Conservation (phyloP, 2,797 vertebrate genomes). For the Coregonus suidteri region DNA sequence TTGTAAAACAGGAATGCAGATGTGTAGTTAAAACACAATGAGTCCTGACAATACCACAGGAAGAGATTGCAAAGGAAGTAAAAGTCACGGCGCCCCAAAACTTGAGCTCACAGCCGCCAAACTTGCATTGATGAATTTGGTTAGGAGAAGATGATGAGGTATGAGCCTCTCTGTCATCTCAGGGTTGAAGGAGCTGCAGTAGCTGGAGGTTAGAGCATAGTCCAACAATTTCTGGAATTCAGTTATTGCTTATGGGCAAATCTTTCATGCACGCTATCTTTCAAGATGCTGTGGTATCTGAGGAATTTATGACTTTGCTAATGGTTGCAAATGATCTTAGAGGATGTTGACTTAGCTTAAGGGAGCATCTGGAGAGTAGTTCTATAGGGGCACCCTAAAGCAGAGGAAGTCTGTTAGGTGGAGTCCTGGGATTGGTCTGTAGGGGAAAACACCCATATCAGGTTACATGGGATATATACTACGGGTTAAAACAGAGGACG, state of each 20-base stretch:
- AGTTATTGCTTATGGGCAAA: slow-evolving; percentile 18
- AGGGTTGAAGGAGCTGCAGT: slow-evolving; percentile 17
- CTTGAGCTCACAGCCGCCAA: background rate
- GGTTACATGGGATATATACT: no score
- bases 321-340: no score
- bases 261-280: slow-evolving; percentile 39
- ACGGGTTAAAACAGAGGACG: no score
- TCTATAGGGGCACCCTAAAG: no score
- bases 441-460: no score
- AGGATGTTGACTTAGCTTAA: no score
- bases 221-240: slow-evolving; percentile 52
- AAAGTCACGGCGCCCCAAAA: background rate
- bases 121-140: background rate
- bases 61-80: background rate
- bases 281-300: slow-evolving; percentile 8
- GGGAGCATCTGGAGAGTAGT: no score
- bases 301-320: no score
- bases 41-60: background rate
- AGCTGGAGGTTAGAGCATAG: slow-evolving; percentile 42
- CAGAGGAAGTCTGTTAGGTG: no score
- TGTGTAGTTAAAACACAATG: no score
- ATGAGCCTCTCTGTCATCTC: slow-evolving; percentile 24
- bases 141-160: slow-evolving; percentile 20
- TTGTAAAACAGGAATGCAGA: no score
- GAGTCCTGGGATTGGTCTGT: no score